Percentiles rank a stretch among this genome's conserved stretches.
Evolutionary conservation across 2,888 invertebrate species (phyloP).

Genomic region (Meganola albula): DNA sequence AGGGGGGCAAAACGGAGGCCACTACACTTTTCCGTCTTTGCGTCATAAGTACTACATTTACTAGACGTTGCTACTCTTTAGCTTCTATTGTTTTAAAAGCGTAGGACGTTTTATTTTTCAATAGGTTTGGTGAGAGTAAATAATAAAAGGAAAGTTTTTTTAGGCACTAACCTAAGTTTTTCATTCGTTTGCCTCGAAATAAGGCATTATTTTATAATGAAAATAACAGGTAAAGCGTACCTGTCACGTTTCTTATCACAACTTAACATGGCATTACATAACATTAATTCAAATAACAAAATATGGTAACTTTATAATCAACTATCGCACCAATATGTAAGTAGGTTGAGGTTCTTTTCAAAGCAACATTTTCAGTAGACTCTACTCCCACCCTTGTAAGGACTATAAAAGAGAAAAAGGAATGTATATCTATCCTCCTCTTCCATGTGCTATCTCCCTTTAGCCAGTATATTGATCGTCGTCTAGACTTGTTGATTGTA

Average conservation of each 20-base stretch:
- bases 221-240: too few relatives aligned
- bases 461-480: conserved; percentile 66
- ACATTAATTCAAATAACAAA: neutral
- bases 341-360: conserved; percentile 9
- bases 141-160: too few relatives aligned
- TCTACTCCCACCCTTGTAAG: conserved; percentile 15
- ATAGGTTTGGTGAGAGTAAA: too few relatives aligned
- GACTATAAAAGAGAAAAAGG: conserved; percentile 31
- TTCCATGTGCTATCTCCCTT: conserved; percentile 45
- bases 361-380: conserved; percentile 17
- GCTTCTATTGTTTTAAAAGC: conserved; percentile 23
- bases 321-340: too few relatives aligned
- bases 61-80: conserved; percentile 29
- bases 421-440: conserved; percentile 41
- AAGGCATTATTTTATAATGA: too few relatives aligned
- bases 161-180: too few relatives aligned
- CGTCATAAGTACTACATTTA: conserved; percentile 39
- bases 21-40: conserved; percentile 39
- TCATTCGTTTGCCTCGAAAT: too few relatives aligned
- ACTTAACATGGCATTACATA: neutral
- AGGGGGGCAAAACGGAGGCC: conserved; percentile 45
- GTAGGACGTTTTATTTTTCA: too few relatives aligned
- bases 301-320: neutral
- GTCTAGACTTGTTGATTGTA: conserved; percentile 74
- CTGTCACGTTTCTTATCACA: neutral